A percentile compares a stretch with the other conserved stretches of the same genome.
phyloP scores from a whole-genome alignment of 2,797 vertebrate species.

The Delichon dasypus region DNA sequence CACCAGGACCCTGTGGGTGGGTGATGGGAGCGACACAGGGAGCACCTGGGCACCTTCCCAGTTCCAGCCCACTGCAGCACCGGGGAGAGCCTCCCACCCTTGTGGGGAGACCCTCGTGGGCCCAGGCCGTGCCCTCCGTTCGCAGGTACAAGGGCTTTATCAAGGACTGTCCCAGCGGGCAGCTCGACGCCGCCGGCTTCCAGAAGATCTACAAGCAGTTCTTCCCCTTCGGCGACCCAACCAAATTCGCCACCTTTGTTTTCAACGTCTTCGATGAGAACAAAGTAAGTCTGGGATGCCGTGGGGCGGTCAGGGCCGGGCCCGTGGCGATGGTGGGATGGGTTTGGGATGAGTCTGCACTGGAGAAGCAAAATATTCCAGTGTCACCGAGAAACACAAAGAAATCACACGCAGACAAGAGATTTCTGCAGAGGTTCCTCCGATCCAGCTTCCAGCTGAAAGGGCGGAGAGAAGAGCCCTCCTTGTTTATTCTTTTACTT shows the following conservation, averaged over 20 bases:
- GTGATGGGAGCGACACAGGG: fast-evolving
- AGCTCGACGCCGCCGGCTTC: constrained; percentile 93
- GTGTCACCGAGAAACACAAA: no score
- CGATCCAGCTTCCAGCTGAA: no score
- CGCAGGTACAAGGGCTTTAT: constrained; percentile 99
- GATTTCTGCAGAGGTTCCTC: no score
- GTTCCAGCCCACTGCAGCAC: background rate
- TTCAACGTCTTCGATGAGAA: constrained; percentile 99
- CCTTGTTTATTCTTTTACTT: no score
- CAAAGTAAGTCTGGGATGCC: constrained; percentile 79
- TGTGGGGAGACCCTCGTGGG: background rate
- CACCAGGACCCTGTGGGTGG: fast-evolving
- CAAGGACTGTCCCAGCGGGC: constrained; percentile 97
- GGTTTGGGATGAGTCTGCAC: fast-evolving
- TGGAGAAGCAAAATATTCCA: background rate
- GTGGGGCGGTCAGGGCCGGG: background rate
- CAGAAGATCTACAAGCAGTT: constrained; percentile 99
- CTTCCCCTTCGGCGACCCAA: constrained; percentile 97
- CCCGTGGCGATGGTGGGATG: fast-evolving
- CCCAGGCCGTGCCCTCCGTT: background rate
- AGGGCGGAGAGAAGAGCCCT: no score
- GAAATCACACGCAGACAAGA: no score
- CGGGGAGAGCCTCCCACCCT: background rate
- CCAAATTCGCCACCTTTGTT: constrained; percentile 97
- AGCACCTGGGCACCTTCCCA: background rate